Conservation (phyloP, 2,113 vertebrate species). For the Coptodon bakossiorum region DNA sequence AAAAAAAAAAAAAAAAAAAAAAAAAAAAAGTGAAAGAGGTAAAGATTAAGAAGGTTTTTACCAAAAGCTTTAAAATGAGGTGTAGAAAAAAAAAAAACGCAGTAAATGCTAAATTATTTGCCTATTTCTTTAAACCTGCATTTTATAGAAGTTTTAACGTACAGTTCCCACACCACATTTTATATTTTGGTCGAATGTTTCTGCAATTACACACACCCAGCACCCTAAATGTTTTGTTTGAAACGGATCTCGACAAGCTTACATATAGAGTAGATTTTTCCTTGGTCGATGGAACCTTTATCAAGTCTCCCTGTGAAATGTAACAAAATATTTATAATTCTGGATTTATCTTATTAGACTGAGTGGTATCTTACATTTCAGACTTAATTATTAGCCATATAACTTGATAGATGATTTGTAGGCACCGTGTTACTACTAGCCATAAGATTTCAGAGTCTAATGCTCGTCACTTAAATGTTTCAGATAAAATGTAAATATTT, state of each 20-base stretch:
- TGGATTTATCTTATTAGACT: neutral
- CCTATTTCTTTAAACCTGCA: neutral
- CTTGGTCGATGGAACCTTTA: conserved; percentile 60
- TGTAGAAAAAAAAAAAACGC: neutral
- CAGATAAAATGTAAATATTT: neutral
- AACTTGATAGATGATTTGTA: neutral
- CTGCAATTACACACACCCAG: conserved; percentile 39
- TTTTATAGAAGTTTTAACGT: neutral
- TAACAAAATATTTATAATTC: conserved; percentile 54
- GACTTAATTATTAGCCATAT: neutral
- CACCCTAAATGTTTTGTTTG: conserved; percentile 5
- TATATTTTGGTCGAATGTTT: neutral
- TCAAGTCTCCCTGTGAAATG: conserved; percentile 73
- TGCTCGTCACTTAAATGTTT: neutral
- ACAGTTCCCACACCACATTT: conserved; percentile 52
- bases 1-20: conserved; percentile 10
- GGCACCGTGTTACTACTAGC: neutral
- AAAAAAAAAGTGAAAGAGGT: neutral
- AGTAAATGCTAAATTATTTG: neutral
- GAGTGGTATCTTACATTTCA: neutral
- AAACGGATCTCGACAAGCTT: conserved; percentile 53
- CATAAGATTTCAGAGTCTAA: neutral
- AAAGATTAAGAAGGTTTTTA: neutral
- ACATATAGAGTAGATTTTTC: conserved; percentile 62
- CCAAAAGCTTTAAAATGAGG: conserved; percentile 35